These are phyloP conservation scores for Hypena proboscidalis DNA, from an alignment of 2,888 invertebrate species.

Conservation along the genomic window DNA sequence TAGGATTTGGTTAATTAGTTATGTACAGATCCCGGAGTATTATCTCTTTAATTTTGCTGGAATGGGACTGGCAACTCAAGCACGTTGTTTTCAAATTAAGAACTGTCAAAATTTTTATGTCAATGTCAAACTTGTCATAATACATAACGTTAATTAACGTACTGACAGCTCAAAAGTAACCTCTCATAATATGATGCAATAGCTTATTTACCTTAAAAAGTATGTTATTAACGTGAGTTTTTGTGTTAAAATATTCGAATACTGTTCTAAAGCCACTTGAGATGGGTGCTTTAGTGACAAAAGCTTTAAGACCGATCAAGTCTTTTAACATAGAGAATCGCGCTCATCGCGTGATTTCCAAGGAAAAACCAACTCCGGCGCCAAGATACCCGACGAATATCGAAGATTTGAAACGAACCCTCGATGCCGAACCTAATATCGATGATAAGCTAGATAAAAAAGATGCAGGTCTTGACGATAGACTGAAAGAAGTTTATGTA, in stretches of 20 bases:
- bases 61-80: no score
- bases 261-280: conserved; percentile 68
- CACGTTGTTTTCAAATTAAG: conserved; percentile 31
- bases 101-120: conserved; percentile 35
- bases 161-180: conserved; percentile 50
- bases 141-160: not conserved
- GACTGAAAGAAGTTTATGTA: conserved; percentile 90
- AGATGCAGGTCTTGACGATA: conserved; percentile 85
- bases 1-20: no score
- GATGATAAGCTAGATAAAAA: conserved; percentile 87
- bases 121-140: conserved; percentile 22
- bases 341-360: conserved; percentile 88
- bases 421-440: conserved; percentile 86
- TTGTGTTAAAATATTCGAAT: conserved; percentile 24
- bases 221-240: conserved; percentile 38
- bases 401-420: conserved; percentile 87
- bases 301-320: conserved; percentile 85
- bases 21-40: no score
- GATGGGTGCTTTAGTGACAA: conserved; percentile 89
- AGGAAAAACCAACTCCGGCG: conserved; percentile 88
- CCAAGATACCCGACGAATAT: conserved; percentile 87
- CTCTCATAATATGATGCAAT: conserved; percentile 40
- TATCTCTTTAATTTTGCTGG: no score
- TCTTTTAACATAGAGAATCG: conserved; percentile 91
- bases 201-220: conserved; percentile 20